Base-by-base conservation (phyloP, 2,888 invertebrate genomes). In the Ametastegia equiseti region DNA sequence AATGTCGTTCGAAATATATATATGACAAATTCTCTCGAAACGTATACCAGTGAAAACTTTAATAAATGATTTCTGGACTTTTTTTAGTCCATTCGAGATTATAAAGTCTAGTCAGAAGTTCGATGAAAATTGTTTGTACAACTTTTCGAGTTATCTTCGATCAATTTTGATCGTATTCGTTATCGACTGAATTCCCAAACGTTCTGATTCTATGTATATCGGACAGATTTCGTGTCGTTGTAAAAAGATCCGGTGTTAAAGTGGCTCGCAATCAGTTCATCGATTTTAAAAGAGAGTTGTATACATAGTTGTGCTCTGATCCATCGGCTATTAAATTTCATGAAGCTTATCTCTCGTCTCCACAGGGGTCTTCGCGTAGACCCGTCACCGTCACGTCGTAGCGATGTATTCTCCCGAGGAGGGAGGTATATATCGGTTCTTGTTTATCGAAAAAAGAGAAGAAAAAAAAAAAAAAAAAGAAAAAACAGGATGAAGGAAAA, bases 381-480 rank as follows among this genome's bases (percentile, higher is more conserved):
- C n/a, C n/a, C n/a, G 54, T 67, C 33, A 33, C n/a, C 47, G 71
- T 71, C 71, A n/a, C 71, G 47, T 71, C 71, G 27, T 15, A n/a
- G 33, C 45, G 47, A 19, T 27, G 63, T 30, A 9, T 13, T 63
- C 30, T 9, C 9, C 42, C 9, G 42, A 42, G 42, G 42, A 54
- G 63, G 30, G 4, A 11, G 30, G 30, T 27, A 67, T 50, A 75
- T 54, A 75, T 75, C 50, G 75, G 50, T 50, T 75, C 75, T 23
- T 19, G 36, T 75, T 75, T 75, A 75, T 75, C 50, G 50, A 15
- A 30, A 54, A 54, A n/a, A n/a, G n/a, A n/a, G n/a, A n/a, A n/a
- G n/a, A n/a, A n/a, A n/a, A n/a, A n/a, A n/a, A n/a, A n/a, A n/a
- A n/a, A n/a, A n/a, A n/a, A n/a, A n/a, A n/a, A n/a, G n/a, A n/a